Percentiles rank a stretch among this genome's conserved stretches.
Evolutionary conservation across 2,888 invertebrate species (phyloP).

Genomic region (Antheraea assamensis): DNA sequence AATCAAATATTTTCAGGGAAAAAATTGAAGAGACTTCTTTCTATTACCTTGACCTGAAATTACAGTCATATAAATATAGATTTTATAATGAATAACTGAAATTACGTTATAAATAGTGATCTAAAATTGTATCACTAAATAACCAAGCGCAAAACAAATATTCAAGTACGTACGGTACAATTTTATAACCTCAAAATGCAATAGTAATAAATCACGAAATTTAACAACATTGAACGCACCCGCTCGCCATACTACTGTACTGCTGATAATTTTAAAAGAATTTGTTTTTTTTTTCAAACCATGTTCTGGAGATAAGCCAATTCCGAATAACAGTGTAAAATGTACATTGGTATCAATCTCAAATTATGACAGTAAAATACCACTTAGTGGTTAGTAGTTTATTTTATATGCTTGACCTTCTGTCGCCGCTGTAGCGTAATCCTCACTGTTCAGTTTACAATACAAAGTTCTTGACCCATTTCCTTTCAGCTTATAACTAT

Average conservation of each 20-base stretch:
- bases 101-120: neutral
- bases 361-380: constrained; percentile 35
- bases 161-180: neutral
- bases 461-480: neutral
- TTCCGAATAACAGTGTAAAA: constrained; percentile 31
- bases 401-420: neutral
- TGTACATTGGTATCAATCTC: constrained; percentile 33
- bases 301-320: constrained; percentile 51
- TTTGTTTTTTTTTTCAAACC: constrained; percentile 37
- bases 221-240: constrained; percentile 29
- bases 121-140: constrained; percentile 8
- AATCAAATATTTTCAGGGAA: neutral
- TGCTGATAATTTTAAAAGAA: constrained; percentile 42
- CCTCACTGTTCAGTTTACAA: neutral
- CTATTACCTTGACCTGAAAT: neutral
- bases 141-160: neutral
- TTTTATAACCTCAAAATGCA: constrained; percentile 19
- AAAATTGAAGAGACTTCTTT: neutral
- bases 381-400: constrained; percentile 18
- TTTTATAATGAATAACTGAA: neutral
- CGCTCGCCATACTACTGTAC: constrained; percentile 29
- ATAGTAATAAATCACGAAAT: constrained; percentile 28
- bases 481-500: neutral
- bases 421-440: neutral
- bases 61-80: neutral